Base-by-base conservation (phyloP, 2,888 invertebrate species). In the Apotomis betuletana region DNA sequence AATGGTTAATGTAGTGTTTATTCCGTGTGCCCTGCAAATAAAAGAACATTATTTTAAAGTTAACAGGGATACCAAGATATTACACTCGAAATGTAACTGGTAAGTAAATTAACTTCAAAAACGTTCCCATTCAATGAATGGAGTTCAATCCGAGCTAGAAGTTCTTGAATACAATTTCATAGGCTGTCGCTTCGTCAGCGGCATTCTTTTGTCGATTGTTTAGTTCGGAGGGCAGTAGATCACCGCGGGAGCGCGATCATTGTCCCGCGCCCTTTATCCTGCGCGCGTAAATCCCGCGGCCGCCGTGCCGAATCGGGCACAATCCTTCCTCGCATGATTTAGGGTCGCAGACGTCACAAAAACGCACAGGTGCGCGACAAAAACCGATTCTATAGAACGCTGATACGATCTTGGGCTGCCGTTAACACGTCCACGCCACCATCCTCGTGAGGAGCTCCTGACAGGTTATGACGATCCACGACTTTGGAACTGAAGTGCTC, bases 301-400 rank as follows among this genome's bases (percentile, higher is more conserved):
- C 52, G 70, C 54, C 72, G 72, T 70, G 68, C 49, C 72, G 63
- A 63, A 68, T 70, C 44, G 55, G 44, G 60, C 61, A 69, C 61
- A 69, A 61, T 69, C 68, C 68, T 69, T 69, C 51, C 67, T 57
- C 67, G 44, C 49, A 64, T 70, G 69, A 70, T 70, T 70, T 69
- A 52, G 55, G 68, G 54, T 61, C 60, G n/a, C 44, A 57, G 57
- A 27, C 60, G 44, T 60, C 58, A 63, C 69, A 58, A 63, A 69
- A 59, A 60, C 59, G 46, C 68, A 64, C 63, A 70, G 69, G 69
- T 70, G 27, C 10, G 54, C 12, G 52, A 13, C 10, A 69, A 63
- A 70, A 58, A 59, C 27, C 1, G 63, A 51, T 63, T 62, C 51
- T 64, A 63, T 63, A 62, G 69, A 67, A 61, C 44, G 38, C 41